Percentiles rank a stretch among this genome's conserved stretches.
phyloP scores from a whole-genome alignment of 92 coral and sea anemone genomes.

The Actinernus sp. region DNA sequence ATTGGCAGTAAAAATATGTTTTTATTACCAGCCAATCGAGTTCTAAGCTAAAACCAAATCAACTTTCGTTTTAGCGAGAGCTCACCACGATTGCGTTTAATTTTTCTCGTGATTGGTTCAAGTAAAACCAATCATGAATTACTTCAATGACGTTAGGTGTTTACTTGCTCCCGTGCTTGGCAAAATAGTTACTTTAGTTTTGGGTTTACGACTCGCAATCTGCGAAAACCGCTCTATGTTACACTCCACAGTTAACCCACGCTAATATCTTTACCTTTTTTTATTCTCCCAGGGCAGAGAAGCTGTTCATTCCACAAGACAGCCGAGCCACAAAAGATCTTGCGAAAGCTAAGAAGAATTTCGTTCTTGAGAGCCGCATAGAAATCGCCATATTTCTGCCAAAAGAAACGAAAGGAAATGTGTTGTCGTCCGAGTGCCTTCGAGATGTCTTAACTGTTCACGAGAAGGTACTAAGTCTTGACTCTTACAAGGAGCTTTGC shows the following conservation, averaged over 20 bases:
- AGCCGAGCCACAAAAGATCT: constrained; percentile 68
- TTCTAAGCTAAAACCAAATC: no score
- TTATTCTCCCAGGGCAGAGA: constrained; percentile 39
- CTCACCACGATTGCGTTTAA: no score
- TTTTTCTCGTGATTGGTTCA: no score
- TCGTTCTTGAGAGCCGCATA: constrained; percentile 41
- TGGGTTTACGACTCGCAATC: no score
- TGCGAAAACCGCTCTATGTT: no score
- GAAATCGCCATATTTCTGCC: constrained; percentile 39
- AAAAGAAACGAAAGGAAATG: constrained; percentile 10
- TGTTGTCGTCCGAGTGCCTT: constrained; percentile 38
- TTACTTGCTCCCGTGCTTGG: no score
- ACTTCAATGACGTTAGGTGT: no score
- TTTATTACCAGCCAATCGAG: no score
- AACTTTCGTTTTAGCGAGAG: no score
- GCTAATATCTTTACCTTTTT: neutral
- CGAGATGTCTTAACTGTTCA: constrained; percentile 52
- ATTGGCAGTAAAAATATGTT: no score
- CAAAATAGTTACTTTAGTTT: no score
- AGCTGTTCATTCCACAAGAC: constrained; percentile 71
- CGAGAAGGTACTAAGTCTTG: constrained; percentile 23
- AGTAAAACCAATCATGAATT: no score
- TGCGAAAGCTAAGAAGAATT: constrained; percentile 43
- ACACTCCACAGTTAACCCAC: neutral
- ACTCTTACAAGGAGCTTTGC: constrained; percentile 49